phyloP scores from a whole-genome alignment of 2,888 invertebrate species.

The Dione juno region DNA sequence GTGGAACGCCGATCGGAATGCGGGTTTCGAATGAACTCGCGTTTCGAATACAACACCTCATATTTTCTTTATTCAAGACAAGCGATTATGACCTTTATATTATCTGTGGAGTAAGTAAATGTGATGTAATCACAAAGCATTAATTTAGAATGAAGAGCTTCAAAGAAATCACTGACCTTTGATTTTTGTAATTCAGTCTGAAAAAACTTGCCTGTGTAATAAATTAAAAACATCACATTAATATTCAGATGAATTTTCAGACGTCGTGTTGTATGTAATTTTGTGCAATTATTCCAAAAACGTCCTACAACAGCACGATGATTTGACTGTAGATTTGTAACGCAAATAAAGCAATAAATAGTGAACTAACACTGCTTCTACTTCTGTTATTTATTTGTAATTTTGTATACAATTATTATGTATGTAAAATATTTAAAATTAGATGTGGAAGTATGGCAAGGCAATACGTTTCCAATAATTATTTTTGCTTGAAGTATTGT shows the following conservation, averaged over 20 bases:
- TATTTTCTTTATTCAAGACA: constrained; percentile 39
- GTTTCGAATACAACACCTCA: constrained; percentile 56
- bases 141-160: constrained; percentile 46
- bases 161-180: constrained; percentile 60
- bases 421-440: too few species aligned
- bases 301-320: background rate
- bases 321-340: too few species aligned
- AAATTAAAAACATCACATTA: background rate
- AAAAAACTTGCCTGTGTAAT: constrained; percentile 2
- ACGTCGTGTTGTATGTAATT: background rate
- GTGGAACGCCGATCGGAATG: constrained; percentile 68
- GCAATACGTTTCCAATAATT: background rate
- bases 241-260: background rate
- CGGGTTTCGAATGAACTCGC: constrained; percentile 58
- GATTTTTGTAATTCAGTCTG: constrained; percentile 37
- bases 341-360: too few species aligned
- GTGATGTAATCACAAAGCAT: constrained; percentile 29
- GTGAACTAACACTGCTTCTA: too few species aligned
- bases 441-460: background rate
- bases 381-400: too few species aligned
- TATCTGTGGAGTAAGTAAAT: constrained; percentile 37
- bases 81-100: constrained; percentile 49
- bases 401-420: too few species aligned
- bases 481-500: background rate
- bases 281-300: constrained; percentile 1